A percentile compares a stretch with the other conserved stretches of the same genome.
phyloP scores from a whole-genome alignment of 1,140 invertebrate species.

The Solenopsis fugax region DNA sequence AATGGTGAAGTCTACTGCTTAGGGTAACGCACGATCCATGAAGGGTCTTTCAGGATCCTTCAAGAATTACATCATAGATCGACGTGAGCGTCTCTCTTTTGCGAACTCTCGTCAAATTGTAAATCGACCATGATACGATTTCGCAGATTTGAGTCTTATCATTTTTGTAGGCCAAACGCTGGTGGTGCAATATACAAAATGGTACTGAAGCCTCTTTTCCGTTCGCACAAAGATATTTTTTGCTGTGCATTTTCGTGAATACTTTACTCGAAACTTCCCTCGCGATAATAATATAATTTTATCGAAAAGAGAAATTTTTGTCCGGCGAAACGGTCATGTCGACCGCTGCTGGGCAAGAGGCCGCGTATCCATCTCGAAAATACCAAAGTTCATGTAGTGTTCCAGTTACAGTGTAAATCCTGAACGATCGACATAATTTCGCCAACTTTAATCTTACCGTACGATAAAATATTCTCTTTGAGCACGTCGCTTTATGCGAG shows the following conservation, averaged over 20 bases:
- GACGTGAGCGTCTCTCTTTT: constrained; percentile 4
- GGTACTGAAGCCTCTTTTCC: neutral
- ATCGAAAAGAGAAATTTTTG: neutral
- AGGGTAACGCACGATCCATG: neutral
- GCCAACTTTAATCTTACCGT: constrained; percentile 18
- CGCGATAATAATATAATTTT: constrained; percentile 17
- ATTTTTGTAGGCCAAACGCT: constrained; percentile 13
- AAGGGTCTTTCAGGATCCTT: constrained; percentile 4
- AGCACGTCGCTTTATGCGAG: neutral
- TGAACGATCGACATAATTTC: constrained; percentile 15
- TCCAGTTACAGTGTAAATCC: constrained; percentile 14
- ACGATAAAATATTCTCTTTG: neutral
- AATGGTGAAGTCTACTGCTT: constrained; percentile 28
- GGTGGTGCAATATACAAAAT: neutral
- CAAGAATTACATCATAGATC: neutral
- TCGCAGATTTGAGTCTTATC: constrained; percentile 25
- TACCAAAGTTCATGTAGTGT: neutral
- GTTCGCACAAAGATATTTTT: constrained; percentile 6
- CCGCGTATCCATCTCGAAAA: constrained; percentile 18
- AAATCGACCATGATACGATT: constrained; percentile 48
- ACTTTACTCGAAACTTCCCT: neutral
- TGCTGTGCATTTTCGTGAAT: neutral
- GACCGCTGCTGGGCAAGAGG: neutral
- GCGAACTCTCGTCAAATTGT: constrained; percentile 58
- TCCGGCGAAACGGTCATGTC: neutral